Percentiles rank a stretch among this genome's conserved stretches.
These are phyloP conservation scores for Mormyrops boulengeri DNA, from an alignment of 2,797 vertebrate species.

Conservation along the genomic window DNA sequence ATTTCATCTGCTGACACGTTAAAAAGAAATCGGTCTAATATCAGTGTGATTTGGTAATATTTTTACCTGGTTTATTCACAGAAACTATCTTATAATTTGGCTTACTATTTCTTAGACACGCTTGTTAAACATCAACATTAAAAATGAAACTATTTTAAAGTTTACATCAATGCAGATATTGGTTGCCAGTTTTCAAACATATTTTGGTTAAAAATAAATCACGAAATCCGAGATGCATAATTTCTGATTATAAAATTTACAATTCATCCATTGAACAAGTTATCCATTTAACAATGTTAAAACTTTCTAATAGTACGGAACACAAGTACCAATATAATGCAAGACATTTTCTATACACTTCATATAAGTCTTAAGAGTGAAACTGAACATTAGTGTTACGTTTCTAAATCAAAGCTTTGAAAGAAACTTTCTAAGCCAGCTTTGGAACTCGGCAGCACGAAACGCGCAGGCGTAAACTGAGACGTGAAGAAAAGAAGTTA, in stretches of 20 bases:
- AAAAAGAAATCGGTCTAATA: background rate
- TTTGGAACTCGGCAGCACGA: background rate
- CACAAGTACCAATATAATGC: background rate
- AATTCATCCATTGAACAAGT: background rate
- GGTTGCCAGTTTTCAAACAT: background rate
- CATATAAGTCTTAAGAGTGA: background rate
- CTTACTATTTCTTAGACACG: background rate
- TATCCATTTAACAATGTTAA: background rate
- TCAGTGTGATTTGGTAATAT: background rate
- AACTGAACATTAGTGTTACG: background rate
- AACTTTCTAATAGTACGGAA: background rate
- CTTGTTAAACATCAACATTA: background rate
- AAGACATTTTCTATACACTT: background rate
- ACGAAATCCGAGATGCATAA: background rate
- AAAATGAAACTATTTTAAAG: background rate
- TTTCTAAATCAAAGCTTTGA: conserved; percentile 6
- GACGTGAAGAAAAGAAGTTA: background rate
- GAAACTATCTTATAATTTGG: background rate
- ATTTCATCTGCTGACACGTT: background rate
- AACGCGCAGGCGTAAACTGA: background rate
- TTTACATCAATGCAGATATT: background rate
- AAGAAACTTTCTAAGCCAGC: background rate
- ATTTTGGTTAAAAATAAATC: background rate
- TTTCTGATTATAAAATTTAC: background rate
- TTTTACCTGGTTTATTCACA: background rate